Conservation (phyloP, 2,113 vertebrate species). For the Rousettus leschenaultii region DNA sequence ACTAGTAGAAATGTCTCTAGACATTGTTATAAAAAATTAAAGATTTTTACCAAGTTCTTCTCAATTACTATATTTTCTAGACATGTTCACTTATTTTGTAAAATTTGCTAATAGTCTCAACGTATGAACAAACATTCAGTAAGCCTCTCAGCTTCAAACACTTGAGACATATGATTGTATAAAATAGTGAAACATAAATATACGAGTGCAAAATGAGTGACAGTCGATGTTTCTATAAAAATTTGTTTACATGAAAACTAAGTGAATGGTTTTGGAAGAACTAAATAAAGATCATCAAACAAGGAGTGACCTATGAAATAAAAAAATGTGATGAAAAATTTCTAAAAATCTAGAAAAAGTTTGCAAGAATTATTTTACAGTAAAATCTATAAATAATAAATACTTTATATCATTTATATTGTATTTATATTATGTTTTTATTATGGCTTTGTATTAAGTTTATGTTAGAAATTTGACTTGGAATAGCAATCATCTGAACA, state of each 20-base stretch:
- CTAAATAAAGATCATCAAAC: not conserved
- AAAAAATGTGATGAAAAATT: not conserved
- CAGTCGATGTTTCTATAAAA: not conserved
- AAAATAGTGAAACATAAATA: not conserved
- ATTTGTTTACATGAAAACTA: not conserved
- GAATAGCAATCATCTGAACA: not conserved
- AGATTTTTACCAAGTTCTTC: not conserved
- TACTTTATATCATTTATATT: not conserved
- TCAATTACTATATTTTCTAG: not conserved
- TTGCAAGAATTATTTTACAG: not conserved
- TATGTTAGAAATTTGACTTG: not conserved
- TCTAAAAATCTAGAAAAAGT: not conserved
- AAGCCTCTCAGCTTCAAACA: not conserved
- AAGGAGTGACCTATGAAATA: not conserved
- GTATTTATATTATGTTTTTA: not conserved
- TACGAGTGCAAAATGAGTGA: not conserved
- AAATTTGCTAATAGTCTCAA: not conserved
- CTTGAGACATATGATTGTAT: not conserved
- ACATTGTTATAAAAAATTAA: not conserved
- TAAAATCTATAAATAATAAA: not conserved
- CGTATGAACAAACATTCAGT: not conserved
- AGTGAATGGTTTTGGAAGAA: not conserved
- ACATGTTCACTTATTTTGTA: not conserved
- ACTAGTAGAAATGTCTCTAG: not conserved
- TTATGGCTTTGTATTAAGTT: not conserved